These are phyloP conservation scores for Xestobium rufovillosum DNA, from an alignment of 2,888 invertebrate species.

Conservation along the genomic window DNA sequence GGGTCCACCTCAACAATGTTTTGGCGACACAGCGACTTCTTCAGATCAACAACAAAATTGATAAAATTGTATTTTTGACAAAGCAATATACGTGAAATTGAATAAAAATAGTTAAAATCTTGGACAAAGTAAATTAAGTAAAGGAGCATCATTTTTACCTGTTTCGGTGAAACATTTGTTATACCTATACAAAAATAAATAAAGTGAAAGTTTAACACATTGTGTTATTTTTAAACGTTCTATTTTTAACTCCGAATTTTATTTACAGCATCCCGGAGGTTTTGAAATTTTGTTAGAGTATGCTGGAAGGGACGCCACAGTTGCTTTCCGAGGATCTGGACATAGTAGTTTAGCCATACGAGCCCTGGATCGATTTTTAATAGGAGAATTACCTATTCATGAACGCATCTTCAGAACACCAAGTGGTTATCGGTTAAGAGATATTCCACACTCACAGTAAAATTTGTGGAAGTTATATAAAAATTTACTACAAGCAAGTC, in stretches of 20 bases:
- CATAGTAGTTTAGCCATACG: slow-evolving; percentile 61
- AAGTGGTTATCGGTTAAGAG: slow-evolving; percentile 52
- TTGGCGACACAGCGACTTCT: no score
- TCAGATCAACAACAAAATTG: no score
- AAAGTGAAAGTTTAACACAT: no score
- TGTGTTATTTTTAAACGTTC: neutral
- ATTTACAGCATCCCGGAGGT: slow-evolving; percentile 73
- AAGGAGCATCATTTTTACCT: no score
- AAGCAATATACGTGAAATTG: no score
- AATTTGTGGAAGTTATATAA: no score
- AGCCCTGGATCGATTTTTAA: slow-evolving; percentile 60
- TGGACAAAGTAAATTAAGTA: no score
- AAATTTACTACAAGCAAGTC: no score
- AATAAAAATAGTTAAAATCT: no score
- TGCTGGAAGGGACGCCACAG: slow-evolving; percentile 77
- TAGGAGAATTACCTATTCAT: slow-evolving; percentile 66
- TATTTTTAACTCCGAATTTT: slow-evolving; percentile 19
- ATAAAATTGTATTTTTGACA: no score
- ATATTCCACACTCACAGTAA: no score
- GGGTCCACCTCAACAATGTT: no score
- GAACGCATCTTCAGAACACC: slow-evolving; percentile 66
- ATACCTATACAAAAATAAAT: neutral
- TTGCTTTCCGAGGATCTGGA: slow-evolving; percentile 73
- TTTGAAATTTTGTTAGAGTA: slow-evolving; percentile 73
- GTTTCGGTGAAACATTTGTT: slow-evolving; percentile 6